A percentile compares a stretch with the other conserved stretches of the same genome.
Evolutionary conservation across 2,888 invertebrate species (phyloP).

Genomic region (Hydrotaea diabolus): DNA sequence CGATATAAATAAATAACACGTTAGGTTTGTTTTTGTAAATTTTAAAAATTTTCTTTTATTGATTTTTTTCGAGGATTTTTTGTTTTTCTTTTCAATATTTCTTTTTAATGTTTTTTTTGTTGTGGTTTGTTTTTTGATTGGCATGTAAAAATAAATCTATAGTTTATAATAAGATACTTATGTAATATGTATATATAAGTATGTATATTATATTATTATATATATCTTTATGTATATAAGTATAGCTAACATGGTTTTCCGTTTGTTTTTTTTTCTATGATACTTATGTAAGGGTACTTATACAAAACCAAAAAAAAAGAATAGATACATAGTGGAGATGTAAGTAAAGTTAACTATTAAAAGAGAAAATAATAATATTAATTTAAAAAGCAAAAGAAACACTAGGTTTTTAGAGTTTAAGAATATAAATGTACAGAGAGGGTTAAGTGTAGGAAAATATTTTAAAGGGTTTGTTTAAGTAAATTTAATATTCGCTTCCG

Average conservation of each 20-base stretch:
- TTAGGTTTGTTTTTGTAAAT: constrained; percentile 49
- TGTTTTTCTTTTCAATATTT: constrained; percentile 62
- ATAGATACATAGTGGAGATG: neutral
- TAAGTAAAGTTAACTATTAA: constrained; percentile 33
- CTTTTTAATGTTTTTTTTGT: constrained; percentile 59
- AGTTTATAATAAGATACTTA: constrained; percentile 36
- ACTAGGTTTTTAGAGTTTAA: constrained; percentile 26
- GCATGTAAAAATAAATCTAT: constrained; percentile 63
- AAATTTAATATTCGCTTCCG: constrained; percentile 32
- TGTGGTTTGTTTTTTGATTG: constrained; percentile 56
- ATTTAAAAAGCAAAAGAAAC: constrained; percentile 26
- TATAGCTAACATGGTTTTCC: constrained; percentile 23
- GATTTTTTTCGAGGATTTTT: constrained; percentile 70
- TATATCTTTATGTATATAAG: constrained; percentile 38
- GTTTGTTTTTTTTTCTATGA: neutral
- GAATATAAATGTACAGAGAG: constrained; percentile 47
- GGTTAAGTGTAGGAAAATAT: neutral
- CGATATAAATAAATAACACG: too few relatives aligned
- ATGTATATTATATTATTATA: constrained; percentile 24
- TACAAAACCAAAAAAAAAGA: neutral
- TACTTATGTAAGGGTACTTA: constrained; percentile 26
- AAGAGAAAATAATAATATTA: constrained; percentile 29
- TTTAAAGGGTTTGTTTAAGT: constrained; percentile 27
- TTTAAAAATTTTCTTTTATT: constrained; percentile 64
- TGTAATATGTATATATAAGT: constrained; percentile 6